A percentile compares a stretch with the other conserved stretches of the same genome.
phyloP scores from a whole-genome alignment of 2,888 invertebrate genomes.

The Harmothoe impar region DNA sequence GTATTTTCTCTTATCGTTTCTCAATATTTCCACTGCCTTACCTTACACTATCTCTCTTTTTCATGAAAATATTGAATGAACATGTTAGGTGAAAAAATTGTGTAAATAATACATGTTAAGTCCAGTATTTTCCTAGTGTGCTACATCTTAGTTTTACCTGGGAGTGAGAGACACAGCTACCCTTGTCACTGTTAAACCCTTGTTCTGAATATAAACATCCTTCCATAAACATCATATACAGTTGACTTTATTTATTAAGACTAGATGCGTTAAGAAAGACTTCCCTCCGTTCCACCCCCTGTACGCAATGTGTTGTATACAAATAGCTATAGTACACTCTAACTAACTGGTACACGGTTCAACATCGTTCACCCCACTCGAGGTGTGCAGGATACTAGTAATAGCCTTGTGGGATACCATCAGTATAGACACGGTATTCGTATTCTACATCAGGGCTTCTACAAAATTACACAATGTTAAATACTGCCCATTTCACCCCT shows the following conservation, averaged over 20 bases:
- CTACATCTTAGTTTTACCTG: neutral
- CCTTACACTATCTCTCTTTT: too few species aligned
- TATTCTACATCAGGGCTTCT: too few species aligned
- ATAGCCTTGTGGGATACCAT: neutral
- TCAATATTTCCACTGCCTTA: too few species aligned
- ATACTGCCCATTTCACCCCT: too few species aligned
- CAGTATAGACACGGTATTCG: neutral
- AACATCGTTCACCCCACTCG: neutral
- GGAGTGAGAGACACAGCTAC: too few species aligned
- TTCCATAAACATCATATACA: neutral
- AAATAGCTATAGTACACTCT: neutral
- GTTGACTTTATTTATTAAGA: neutral
- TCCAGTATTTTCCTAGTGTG: neutral
- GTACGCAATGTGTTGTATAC: neutral
- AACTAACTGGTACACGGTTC: neutral
- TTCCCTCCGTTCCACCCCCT: neutral
- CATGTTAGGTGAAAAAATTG: neutral
- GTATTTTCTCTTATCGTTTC: too few species aligned
- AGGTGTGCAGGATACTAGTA: neutral
- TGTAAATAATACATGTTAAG: neutral
- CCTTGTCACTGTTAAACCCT: neutral
- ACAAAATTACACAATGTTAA: too few species aligned
- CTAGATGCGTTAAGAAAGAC: conserved; percentile 15
- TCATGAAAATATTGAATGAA: too few species aligned
- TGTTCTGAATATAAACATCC: neutral